Percentiles rank a stretch among this genome's conserved stretches.
These are phyloP conservation scores for Dione juno DNA, from an alignment of 2,888 invertebrate genomes.

Conservation along the genomic window DNA sequence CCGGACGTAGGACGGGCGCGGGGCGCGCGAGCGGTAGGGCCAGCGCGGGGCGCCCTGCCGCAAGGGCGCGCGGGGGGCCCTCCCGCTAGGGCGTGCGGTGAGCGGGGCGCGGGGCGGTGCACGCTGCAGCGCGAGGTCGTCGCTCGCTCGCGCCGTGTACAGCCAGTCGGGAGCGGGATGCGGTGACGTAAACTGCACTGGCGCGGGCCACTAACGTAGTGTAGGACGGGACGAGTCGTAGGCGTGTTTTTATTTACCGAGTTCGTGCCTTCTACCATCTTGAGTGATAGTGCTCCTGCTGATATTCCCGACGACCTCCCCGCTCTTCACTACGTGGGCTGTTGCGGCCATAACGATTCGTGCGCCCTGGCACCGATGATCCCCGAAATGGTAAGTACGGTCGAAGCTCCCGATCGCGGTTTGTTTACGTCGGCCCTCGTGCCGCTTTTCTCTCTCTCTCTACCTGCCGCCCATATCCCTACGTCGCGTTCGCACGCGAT, in stretches of 20 bases:
- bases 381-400: slow-evolving; percentile 83
- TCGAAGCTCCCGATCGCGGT: slow-evolving; percentile 79
- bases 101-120: slow-evolving; percentile 68
- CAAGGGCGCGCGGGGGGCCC: slow-evolving; percentile 60
- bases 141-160: slow-evolving; percentile 72
- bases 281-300: slow-evolving; percentile 73
- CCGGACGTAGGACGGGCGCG: slow-evolving; percentile 75
- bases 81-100: slow-evolving; percentile 54
- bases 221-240: slow-evolving; percentile 81
- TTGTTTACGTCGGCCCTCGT: slow-evolving; percentile 81
- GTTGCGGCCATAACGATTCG: slow-evolving; percentile 61
- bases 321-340: slow-evolving; percentile 78
- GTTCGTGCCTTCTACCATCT: slow-evolving; percentile 67
- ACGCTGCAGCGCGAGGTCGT: slow-evolving; percentile 82
- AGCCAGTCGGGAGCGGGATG: slow-evolving; percentile 83
- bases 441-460: slow-evolving; percentile 74
- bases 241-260: slow-evolving; percentile 62
- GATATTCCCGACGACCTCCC: slow-evolving; percentile 67
- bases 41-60: slow-evolving; percentile 55
- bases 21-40: slow-evolving; percentile 56
- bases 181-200: slow-evolving; percentile 83
- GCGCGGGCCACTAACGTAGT: slow-evolving; percentile 80
- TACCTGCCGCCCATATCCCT: slow-evolving; percentile 80
- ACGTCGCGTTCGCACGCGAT: slow-evolving; percentile 76
- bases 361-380: slow-evolving; percentile 64